phyloP scores from a whole-genome alignment of 2,888 invertebrate species.

The Coenonympha glycerion region DNA sequence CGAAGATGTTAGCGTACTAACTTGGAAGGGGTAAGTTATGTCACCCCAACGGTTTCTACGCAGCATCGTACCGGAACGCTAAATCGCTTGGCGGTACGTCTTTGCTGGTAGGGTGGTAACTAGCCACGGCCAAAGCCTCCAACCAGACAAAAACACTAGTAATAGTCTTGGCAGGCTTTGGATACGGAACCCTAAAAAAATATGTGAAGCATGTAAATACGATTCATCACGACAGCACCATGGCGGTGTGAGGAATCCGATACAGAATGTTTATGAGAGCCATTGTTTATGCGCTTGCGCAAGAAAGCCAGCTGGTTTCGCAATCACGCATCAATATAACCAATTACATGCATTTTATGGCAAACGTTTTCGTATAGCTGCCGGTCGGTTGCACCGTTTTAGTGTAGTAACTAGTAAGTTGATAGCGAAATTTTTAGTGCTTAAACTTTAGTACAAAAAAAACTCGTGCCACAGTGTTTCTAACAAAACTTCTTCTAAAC shows the following conservation, averaged over 20 bases:
- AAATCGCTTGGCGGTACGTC: too few relatives aligned
- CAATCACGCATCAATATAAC: constrained; percentile 42
- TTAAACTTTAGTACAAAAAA: not conserved
- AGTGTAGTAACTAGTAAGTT: constrained; percentile 2
- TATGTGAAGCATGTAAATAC: constrained; percentile 20
- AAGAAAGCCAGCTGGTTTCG: constrained; percentile 51
- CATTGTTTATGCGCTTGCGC: constrained; percentile 44
- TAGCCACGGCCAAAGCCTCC: too few relatives aligned
- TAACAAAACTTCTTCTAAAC: too few relatives aligned
- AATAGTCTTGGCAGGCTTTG: too few relatives aligned
- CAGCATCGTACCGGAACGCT: too few relatives aligned
- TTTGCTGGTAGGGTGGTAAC: too few relatives aligned
- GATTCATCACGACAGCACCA: constrained; percentile 12
- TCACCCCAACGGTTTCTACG: too few relatives aligned
- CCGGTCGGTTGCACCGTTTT: constrained; percentile 4
- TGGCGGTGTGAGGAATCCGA: constrained; percentile 32
- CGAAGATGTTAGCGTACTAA: too few relatives aligned
- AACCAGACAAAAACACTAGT: too few relatives aligned
- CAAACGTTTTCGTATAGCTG: constrained; percentile 3
- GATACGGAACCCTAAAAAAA: too few relatives aligned
- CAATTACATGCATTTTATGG: constrained; percentile 21
- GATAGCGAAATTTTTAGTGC: not conserved
- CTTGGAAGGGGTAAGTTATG: too few relatives aligned
- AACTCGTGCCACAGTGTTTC: not conserved
- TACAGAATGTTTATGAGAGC: constrained; percentile 33